These are phyloP conservation scores for Drosophila parvula DNA, from an alignment of 1,140 invertebrate species.

Conservation along the genomic window DNA sequence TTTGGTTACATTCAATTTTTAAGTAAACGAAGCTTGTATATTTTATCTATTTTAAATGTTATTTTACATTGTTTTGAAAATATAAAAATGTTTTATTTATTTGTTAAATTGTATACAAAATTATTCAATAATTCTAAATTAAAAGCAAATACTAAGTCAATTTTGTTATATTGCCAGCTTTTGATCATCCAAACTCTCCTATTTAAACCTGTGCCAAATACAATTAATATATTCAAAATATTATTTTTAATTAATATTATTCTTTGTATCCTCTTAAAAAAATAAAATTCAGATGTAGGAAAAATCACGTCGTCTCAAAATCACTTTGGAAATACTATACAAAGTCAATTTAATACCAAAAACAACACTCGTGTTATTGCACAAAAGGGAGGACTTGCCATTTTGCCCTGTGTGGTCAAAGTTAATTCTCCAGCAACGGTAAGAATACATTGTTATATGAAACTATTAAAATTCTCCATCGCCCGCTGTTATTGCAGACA, in stretches of 20 bases:
- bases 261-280: neutral
- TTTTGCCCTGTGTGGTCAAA: conserved; percentile 88
- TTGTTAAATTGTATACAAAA: too few relatives aligned
- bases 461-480: neutral
- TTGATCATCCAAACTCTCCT: too few relatives aligned
- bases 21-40: neutral
- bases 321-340: conserved; percentile 70
- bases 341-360: conserved; percentile 85
- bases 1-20: neutral
- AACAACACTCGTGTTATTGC: conserved; percentile 88
- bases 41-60: neutral
- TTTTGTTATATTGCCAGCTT: too few relatives aligned
- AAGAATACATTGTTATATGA: conserved; percentile 82
- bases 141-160: too few relatives aligned
- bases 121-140: too few relatives aligned
- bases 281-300: conserved; percentile 67
- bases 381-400: conserved; percentile 89
- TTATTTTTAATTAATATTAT: neutral
- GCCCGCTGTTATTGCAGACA: neutral
- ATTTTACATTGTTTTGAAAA: too few relatives aligned
- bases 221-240: neutral
- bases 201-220: neutral
- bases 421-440: conserved; percentile 89
- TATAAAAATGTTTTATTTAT: too few relatives aligned
- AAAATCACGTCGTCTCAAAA: conserved; percentile 78